A percentile compares a stretch with the other conserved stretches of the same genome.
Evolutionary conservation across 2,797 vertebrate genomes (phyloP).

Genomic region (Malacoctenus gilli): DNA sequence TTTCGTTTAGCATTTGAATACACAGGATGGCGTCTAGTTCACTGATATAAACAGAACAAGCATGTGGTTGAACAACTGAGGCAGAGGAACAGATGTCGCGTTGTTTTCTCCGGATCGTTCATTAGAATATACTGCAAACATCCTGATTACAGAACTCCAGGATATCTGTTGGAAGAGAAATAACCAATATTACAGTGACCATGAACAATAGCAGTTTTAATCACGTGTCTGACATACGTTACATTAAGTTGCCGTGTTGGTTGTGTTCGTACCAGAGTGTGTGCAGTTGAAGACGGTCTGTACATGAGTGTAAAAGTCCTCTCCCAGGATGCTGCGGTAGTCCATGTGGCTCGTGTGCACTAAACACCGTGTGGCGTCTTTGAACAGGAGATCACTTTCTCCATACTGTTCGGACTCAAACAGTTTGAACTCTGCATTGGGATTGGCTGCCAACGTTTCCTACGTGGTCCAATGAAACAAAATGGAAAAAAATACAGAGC

Average conservation of each 20-base stretch:
- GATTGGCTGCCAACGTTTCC: conserved; percentile 81
- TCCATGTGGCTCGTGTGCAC: conserved; percentile 83
- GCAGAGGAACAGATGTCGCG: conserved; percentile 5
- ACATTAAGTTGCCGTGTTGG: too few relatives aligned
- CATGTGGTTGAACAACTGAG: too few relatives aligned
- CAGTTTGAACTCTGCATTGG: conserved; percentile 81
- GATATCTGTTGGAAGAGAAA: conserved; percentile 78
- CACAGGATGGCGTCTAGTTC: conserved; percentile 10
- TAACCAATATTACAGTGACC: background rate
- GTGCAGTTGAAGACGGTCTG: conserved; percentile 89
- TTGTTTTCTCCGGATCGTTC: conserved; percentile 18
- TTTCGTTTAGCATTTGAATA: too few relatives aligned
- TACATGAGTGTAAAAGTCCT: conserved; percentile 79
- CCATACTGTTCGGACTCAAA: conserved; percentile 86
- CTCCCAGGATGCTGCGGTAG: conserved; percentile 84
- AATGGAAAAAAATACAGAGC: background rate
- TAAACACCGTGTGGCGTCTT: conserved; percentile 85
- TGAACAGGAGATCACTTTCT: conserved; percentile 90
- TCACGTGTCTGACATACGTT: background rate
- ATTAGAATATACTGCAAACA: conserved; percentile 83
- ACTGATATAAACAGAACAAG: background rate
- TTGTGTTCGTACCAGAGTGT: conserved; percentile 79
- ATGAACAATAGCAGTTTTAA: background rate
- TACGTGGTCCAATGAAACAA: conserved; percentile 38
- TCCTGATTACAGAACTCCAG: conserved; percentile 89